Base-by-base conservation (phyloP, 2,888 invertebrate genomes). In the Dasypogon diadema region DNA sequence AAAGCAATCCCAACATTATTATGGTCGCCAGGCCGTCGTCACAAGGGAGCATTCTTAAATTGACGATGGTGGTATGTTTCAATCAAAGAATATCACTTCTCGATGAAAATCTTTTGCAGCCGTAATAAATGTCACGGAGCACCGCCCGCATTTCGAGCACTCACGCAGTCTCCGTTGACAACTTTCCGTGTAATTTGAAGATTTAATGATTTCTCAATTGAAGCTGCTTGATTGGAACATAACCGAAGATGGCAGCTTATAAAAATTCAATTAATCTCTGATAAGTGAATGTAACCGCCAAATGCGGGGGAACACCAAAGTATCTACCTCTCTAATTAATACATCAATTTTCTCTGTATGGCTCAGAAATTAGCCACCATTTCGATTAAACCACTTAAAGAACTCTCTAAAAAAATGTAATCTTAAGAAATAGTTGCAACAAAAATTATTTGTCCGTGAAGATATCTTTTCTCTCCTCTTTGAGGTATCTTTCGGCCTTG, bases 151-250 rank as follows among this genome's bases (percentile, higher is more conserved):
- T 65, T 24, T 24, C 37, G 16, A 14, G n/a, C 46, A 34, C 8
- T 46, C 8, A 22, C 22, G 14, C 14, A 24, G 46, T 22, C n/a
- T 65, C 46, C 48, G 65, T 46, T 65, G 65, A 65, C 65, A 65
- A 46, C 65, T 24, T 46, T 65, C 48, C 46, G 18, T 22, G 65
- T 46, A 48, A 65, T 65, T 46, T 65, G 22, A 48, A 14, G 18
- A 37, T 65, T 65, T 65, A 65, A 65, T 65, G 65, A 65, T 65
- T 65, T 65, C 65, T 46, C 65, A 65, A 65, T 65, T 65, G 46
- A 24, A 37, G 14, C 16, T 4, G 14, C 37, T 65, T 42, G 65
- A 65, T 65, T 65, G 65, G 2, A 6, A 3, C 12, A 12, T 42
- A 3, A 42, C n/a, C n/a, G 42, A 42, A n/a, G 42, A 42, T n/a